A percentile compares a stretch with the other conserved stretches of the same genome.
Evolutionary conservation across 1,140 invertebrate species (phyloP).

Genomic region (Proctacanthus coquilletti): DNA sequence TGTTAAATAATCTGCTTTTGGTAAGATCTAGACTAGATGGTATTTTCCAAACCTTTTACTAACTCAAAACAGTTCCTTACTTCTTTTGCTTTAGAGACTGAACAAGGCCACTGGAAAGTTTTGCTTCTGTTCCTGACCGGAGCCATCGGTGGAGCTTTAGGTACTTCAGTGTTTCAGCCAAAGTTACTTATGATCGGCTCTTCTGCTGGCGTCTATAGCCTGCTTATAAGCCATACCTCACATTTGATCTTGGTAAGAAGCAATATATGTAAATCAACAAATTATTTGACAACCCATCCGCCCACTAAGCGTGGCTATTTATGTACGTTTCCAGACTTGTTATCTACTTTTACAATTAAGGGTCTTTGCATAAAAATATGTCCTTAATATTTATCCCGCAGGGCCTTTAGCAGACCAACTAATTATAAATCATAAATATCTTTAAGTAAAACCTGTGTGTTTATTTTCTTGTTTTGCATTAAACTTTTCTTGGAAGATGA

Average conservation of each 20-base stretch:
- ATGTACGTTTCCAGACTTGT: background rate
- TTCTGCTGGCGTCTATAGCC: conserved; percentile 85
- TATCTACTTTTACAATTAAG: conserved; percentile 10
- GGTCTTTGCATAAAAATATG: no score
- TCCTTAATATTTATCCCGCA: no score
- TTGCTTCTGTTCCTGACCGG: conserved; percentile 52
- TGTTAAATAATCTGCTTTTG: conserved; percentile 41
- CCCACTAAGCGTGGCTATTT: background rate
- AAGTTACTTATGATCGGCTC: conserved; percentile 68
- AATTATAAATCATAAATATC: no score
- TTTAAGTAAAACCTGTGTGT: no score
- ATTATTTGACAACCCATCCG: background rate
- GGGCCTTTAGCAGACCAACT: no score
- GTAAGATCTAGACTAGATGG: conserved; percentile 41
- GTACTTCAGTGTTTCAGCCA: conserved; percentile 66
- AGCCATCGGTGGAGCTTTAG: conserved; percentile 51
- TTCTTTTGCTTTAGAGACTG: conserved; percentile 58
- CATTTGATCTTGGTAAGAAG: conserved; percentile 67
- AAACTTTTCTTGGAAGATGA: no score
- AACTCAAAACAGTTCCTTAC: conserved; percentile 41
- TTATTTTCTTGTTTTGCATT: no score
- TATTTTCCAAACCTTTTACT: conserved; percentile 26
- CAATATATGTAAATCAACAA: background rate
- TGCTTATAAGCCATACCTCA: conserved; percentile 80
- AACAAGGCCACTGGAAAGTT: conserved; percentile 66